These are phyloP conservation scores for Cheilosia soror DNA, from an alignment of 2,888 invertebrate genomes.

Conservation along the genomic window DNA sequence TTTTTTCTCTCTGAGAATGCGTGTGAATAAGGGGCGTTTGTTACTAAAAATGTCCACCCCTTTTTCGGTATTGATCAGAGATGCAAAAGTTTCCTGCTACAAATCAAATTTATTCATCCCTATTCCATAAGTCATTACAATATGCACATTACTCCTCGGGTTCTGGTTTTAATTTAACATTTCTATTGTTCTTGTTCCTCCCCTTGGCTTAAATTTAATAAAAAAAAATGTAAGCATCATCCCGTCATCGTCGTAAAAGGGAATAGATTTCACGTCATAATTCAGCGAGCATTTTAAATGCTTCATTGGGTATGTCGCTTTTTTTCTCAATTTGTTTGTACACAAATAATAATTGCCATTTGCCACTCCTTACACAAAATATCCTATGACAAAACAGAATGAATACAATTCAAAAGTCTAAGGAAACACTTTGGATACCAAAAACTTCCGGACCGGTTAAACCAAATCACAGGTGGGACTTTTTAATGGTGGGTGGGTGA, in stretches of 20 bases:
- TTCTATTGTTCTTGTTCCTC: constrained; percentile 17
- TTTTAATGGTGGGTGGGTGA: not conserved
- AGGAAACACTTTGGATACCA: constrained; percentile 56
- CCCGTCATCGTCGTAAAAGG: constrained; percentile 6
- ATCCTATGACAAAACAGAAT: constrained; percentile 22
- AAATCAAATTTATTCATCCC: constrained; percentile 56
- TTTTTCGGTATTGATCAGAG: constrained; percentile 16
- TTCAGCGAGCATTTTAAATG: constrained; percentile 33
- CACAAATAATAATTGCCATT: constrained; percentile 13
- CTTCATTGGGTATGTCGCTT: constrained; percentile 10
- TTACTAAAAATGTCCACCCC: constrained; percentile 18
- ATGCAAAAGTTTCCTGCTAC: constrained; percentile 32
- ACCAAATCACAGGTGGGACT: constrained; percentile 50
- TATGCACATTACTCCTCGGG: too few species aligned
- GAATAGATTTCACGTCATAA: constrained; percentile 41
- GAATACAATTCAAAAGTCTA: constrained; percentile 9
- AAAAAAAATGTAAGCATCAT: constrained; percentile 7
- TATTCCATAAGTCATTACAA: constrained; percentile 9
- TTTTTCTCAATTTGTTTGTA: constrained; percentile 38
- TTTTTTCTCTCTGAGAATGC: not conserved
- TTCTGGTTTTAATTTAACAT: constrained; percentile 46
- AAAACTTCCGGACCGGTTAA: constrained; percentile 48
- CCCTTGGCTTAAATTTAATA: constrained; percentile 5
- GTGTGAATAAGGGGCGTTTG: constrained; percentile 69
- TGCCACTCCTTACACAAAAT: constrained; percentile 9